These are phyloP conservation scores for Climacteris rufus DNA, from an alignment of 2,113 vertebrate species.

Conservation along the genomic window DNA sequence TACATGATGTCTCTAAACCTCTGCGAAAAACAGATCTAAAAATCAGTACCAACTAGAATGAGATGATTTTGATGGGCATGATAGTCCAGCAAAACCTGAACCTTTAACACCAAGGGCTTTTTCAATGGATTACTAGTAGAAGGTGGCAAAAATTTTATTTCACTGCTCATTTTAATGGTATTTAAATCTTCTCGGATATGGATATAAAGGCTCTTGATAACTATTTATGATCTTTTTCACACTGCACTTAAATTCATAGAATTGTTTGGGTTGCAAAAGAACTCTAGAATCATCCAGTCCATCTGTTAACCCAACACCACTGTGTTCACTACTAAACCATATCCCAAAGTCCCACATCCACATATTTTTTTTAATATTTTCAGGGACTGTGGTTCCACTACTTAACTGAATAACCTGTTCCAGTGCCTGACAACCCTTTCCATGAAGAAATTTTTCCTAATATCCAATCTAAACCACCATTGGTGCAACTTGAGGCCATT, in stretches of 20 bases:
- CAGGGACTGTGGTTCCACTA: neutral
- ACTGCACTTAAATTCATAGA: neutral
- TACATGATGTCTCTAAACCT: neutral
- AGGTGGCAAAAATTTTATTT: neutral
- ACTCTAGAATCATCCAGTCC: neutral
- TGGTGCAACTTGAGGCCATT: neutral
- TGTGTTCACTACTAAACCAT: neutral
- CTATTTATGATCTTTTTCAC: neutral
- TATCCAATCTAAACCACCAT: neutral
- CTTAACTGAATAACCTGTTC: neutral
- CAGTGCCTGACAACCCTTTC: neutral
- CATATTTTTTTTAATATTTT: neutral
- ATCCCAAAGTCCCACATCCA: neutral
- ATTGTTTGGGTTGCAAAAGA: neutral
- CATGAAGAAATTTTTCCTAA: neutral
- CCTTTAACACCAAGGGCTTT: neutral
- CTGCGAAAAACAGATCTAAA: neutral
- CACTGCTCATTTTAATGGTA: neutral
- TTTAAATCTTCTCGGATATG: neutral
- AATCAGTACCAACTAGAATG: neutral
- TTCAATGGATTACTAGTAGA: neutral
- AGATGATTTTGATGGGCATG: neutral
- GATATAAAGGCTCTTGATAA: neutral
- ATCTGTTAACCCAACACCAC: neutral
- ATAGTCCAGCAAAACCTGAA: neutral